Evolutionary conservation across 2,113 vertebrate genomes (phyloP).

Genomic region (Dicrurus megarhynchus): DNA sequence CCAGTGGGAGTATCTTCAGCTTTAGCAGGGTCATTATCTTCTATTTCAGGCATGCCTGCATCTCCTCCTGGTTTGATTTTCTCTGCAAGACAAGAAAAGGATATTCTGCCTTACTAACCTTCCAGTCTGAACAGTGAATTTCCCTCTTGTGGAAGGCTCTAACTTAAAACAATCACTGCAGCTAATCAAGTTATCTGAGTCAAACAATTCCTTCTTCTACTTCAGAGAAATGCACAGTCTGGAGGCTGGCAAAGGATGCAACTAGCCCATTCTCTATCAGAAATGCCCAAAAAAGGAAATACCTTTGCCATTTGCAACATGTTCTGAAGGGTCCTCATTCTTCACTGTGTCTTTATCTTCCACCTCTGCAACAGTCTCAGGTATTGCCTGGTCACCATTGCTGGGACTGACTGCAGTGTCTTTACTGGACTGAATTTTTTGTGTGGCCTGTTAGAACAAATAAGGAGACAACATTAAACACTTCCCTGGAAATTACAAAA

Average conservation of each 20-base stretch:
- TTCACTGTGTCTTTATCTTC: constrained; percentile 30
- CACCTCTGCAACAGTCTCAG: constrained; percentile 33
- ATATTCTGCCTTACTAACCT: background rate
- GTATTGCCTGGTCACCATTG: background rate
- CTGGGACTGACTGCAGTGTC: constrained; percentile 39
- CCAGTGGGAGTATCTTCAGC: constrained; percentile 84
- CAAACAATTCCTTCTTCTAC: background rate
- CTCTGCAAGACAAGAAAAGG: constrained; percentile 71
- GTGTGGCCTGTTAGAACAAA: constrained; percentile 49
- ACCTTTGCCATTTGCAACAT: constrained; percentile 70
- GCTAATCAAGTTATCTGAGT: background rate
- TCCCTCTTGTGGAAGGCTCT: background rate
- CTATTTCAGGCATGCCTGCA: constrained; percentile 97
- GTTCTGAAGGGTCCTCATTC: constrained; percentile 73
- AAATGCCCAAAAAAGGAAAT: background rate
- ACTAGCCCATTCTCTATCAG: background rate
- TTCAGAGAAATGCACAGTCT: background rate
- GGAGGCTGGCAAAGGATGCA: background rate
- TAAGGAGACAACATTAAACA: background rate
- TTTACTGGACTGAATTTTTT: constrained; percentile 56
- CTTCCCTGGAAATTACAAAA: background rate
- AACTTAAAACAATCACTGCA: background rate
- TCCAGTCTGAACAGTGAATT: background rate
- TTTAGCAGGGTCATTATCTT: constrained; percentile 92
- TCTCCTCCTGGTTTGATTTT: constrained; percentile 87